phyloP scores from a whole-genome alignment of 2,888 invertebrate genomes.

The Smittia aterrima region DNA sequence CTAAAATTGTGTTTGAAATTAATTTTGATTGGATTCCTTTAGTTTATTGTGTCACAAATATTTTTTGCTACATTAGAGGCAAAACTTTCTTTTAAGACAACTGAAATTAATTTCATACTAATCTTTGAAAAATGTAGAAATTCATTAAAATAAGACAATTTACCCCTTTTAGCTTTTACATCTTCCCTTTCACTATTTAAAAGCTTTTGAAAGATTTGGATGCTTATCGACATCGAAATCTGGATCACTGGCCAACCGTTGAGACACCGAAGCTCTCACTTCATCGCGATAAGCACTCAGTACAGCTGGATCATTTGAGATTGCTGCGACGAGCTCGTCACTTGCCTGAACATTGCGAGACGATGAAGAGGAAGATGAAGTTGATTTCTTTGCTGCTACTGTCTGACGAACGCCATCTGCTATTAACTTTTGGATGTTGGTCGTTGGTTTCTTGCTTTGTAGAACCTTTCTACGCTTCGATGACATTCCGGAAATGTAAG shows the following conservation, averaged over 20 bases:
- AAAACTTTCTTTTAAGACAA: too few relatives aligned
- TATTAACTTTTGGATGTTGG: conserved; percentile 49
- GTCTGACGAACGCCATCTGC: conserved; percentile 51
- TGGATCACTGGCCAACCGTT: conserved; percentile 51
- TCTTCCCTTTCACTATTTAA: too few relatives aligned
- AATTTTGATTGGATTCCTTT: too few relatives aligned
- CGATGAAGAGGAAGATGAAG: conserved; percentile 45
- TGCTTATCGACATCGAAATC: conserved; percentile 52
- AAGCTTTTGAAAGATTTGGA: conserved; percentile 53
- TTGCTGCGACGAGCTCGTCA: conserved; percentile 46
- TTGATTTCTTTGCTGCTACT: conserved; percentile 46
- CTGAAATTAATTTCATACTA: too few relatives aligned
- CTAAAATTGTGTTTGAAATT: too few relatives aligned
- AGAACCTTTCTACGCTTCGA: conserved; percentile 81
- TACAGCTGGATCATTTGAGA: conserved; percentile 49
- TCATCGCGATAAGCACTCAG: conserved; percentile 52
- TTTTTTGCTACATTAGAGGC: too few relatives aligned
- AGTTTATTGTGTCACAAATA: too few relatives aligned
- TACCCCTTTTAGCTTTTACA: too few relatives aligned
- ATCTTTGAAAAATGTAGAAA: too few relatives aligned
- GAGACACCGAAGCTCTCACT: conserved; percentile 49
- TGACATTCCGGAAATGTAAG: conserved; percentile 86
- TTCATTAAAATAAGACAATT: too few relatives aligned
- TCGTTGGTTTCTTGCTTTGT: conserved; percentile 49
- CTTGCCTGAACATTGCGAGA: conserved; percentile 44